Evolutionary conservation across 2,888 invertebrate species (phyloP), one percentile per base, ranked within the genome.

Genomic region (Polymixis lichenea): DNA sequence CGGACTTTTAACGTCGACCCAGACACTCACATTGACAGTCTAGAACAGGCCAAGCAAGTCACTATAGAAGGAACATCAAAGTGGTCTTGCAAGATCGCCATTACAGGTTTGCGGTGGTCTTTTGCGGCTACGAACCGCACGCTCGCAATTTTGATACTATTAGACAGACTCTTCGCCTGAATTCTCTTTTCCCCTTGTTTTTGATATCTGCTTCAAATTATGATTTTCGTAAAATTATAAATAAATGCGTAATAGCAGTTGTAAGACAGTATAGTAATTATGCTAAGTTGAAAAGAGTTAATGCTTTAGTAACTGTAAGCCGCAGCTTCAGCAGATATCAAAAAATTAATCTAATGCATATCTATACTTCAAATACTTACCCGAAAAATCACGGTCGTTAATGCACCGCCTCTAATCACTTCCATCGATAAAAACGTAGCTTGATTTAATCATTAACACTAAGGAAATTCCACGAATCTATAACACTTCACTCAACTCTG

Each of bases 71-170:
- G 99, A 97, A 99, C 99, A 94, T 99, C 99, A 97, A 99, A 99
- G 97, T 99, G 99, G 99, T 99, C 99, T 97, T 99, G 99, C 98
- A 99, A 99, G 98, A 99, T 99, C 97, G 99, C 99, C 97, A 99
- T 99, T 96, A 99, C 99, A 99, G 99, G 99, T 99, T 98, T 96
- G 96, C 96, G 92, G 95, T 94, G 95, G 96, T 95, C 95, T 96
- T 96, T 96, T 91, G 96, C 96, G 96, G 96, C 96, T 95, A 91
- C 90, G 95, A 93, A 93, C 96, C 96, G 96, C 96, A 94, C 95
- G 95, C 94, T 96, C 95, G 95, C 96, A 96, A 92, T 93, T 95
- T 95, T 96, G 95, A 89, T 92, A 95, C 96, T 96, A 96, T 96
- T 96, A 96, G 96, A 94, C 92, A 93, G 91, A 94, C 92, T 92